These are phyloP conservation scores for Pseudorhombus dupliciocellatus DNA, from an alignment of 2,113 vertebrate species.

Conservation along the genomic window DNA sequence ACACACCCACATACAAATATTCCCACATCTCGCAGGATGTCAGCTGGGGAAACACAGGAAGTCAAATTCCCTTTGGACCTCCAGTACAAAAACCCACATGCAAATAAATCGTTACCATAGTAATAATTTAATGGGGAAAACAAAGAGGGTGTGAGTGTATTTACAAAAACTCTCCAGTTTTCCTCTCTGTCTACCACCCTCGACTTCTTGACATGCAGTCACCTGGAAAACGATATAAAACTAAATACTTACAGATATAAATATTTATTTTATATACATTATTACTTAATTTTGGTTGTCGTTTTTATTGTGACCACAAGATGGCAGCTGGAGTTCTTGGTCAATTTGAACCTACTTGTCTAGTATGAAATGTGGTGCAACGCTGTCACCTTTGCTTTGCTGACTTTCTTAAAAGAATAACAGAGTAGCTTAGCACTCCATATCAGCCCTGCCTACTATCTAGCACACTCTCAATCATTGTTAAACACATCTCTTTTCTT, in stretches of 20 bases:
- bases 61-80: no score
- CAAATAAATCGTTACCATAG: background rate
- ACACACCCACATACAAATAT: constrained; percentile 12
- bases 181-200: no score
- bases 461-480: no score
- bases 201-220: background rate
- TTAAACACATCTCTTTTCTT: no score
- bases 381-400: background rate
- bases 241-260: no score
- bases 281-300: background rate
- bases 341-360: background rate
- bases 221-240: background rate
- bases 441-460: no score
- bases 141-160: background rate
- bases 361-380: background rate
- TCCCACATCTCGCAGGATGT: constrained; percentile 2
- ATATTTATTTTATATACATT: background rate
- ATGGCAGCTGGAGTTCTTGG: constrained; percentile 7
- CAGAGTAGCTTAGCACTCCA: no score
- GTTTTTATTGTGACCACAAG: constrained; percentile 3
- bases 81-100: no score
- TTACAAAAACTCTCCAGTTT: background rate
- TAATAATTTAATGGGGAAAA: background rate
- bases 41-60: constrained; percentile 41
- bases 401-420: no score